A percentile compares a stretch with the other conserved stretches of the same genome.
Conservation (phyloP, 2,888 invertebrate genomes). For the Melolontha melolontha region DNA sequence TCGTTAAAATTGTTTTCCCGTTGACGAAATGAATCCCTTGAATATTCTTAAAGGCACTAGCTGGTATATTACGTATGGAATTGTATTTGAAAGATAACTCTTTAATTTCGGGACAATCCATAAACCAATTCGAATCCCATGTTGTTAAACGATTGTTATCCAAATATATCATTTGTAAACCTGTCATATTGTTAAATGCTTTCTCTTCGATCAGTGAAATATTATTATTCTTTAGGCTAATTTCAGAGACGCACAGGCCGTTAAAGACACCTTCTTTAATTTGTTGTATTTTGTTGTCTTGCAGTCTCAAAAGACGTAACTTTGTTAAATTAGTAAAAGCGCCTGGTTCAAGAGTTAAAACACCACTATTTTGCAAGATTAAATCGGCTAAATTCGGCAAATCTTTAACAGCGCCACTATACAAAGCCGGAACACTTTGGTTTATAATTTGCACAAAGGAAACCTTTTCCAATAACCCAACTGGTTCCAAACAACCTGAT, state of each 20-base stretch:
- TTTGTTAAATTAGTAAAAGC: constrained; percentile 53
- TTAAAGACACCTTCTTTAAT: constrained; percentile 52
- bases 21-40: constrained; percentile 50
- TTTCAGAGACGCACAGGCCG: constrained; percentile 47
- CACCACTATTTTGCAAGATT: constrained; percentile 50
- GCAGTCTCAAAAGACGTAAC: constrained; percentile 49
- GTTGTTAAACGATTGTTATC: constrained; percentile 56
- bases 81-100: constrained; percentile 58
- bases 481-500: constrained; percentile 57
- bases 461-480: constrained; percentile 54
- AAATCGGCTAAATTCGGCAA: constrained; percentile 55
- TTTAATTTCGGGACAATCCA: constrained; percentile 55
- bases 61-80: constrained; percentile 53
- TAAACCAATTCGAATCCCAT: constrained; percentile 60
- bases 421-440: constrained; percentile 56
- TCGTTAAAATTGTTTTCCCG: constrained; percentile 50
- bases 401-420: constrained; percentile 55
- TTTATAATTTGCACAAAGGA: constrained; percentile 58
- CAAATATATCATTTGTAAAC: constrained; percentile 55
- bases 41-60: constrained; percentile 57
- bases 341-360: constrained; percentile 48
- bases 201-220: constrained; percentile 49
- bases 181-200: constrained; percentile 55
- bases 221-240: constrained; percentile 51
- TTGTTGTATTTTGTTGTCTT: constrained; percentile 50